Base-by-base conservation (phyloP, 1,140 invertebrate genomes). In the Lepidurus arcticus region DNA sequence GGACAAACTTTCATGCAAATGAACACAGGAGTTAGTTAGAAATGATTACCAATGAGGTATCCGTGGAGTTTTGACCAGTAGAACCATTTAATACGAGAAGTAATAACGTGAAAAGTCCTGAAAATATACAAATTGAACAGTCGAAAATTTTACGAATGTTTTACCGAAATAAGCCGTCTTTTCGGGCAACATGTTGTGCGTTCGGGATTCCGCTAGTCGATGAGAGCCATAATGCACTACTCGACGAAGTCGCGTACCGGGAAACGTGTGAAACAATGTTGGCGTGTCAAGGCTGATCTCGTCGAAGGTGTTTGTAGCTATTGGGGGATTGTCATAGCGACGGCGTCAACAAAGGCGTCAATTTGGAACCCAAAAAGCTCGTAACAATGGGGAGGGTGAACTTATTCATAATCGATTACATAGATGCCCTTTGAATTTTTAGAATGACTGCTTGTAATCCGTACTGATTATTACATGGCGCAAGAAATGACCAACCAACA, bases 371-470 rank as follows among this genome's bases (percentile, higher is more conserved):
- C 13, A 13, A 16, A 16, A 3, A 65, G 9, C 53, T 16, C 21
- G 16, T 11, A 65, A 9, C 8, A 65, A 16, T 13, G 13, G 53
- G 53, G 13, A 13, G 53, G 13, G 53, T 65, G 53, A 65, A 65
- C 21, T 65, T 47, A 47, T 16, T 13, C 53, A 7, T 21, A 65
- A 65, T 65, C 53, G 53, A 65, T 65, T 21, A 65, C 6, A 65
- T 21, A 16, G 53, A n/a, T 65, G 53, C 53, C 53, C 53, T 65
- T 65, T 65, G 16, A 7, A 13, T 9, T 65, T 13, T 65, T 65
- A 65, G 9, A 65, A 65, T 65, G 53, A 65, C 53, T 65, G 53
- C n/a, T 65, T 65, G n/a, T 65, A 53, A n/a, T 65, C 53, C 53
- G 53, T 65, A 13, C 53, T 65, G 53, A 65, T n/a, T 65, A 65